Percentiles rank a stretch among this genome's conserved stretches.
Conservation (phyloP, 2,888 invertebrate species). For the Myopa tessellatipennis region DNA sequence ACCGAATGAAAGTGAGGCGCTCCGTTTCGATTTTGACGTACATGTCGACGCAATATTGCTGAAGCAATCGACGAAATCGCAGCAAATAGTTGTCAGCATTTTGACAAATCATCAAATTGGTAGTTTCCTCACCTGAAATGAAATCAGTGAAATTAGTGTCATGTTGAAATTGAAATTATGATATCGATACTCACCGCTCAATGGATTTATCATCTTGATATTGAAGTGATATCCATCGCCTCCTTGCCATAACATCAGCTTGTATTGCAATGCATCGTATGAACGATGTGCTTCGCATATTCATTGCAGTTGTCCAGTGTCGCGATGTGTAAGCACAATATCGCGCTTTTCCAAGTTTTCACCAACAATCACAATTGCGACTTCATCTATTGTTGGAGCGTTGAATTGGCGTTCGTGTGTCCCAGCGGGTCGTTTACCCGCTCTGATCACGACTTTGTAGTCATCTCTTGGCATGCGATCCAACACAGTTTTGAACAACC, state of each 20-base stretch:
- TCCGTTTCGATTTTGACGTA: constrained; percentile 13
- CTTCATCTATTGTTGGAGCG: constrained; percentile 62
- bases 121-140: constrained; percentile 27
- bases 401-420: constrained; percentile 29
- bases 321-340: constrained; percentile 50
- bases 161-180: no score
- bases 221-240: constrained; percentile 40
- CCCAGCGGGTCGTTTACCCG: not conserved
- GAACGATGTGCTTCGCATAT: constrained; percentile 49
- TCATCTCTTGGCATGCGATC: not conserved
- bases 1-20: no score
- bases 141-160: no score
- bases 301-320: constrained; percentile 48
- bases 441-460: constrained; percentile 5
- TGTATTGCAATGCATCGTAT: constrained; percentile 37
- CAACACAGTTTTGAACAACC: constrained; percentile 19
- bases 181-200: constrained; percentile 10
- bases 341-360: not conserved
- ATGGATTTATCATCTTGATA: no score
- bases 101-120: constrained; percentile 11
- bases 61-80: constrained; percentile 15
- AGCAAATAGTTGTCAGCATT: constrained; percentile 20
- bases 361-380: constrained; percentile 54
- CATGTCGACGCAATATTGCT: constrained; percentile 5
- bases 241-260: constrained; percentile 30